phyloP scores from a whole-genome alignment of 1,140 invertebrate genomes.

The Drosophila repletoides region DNA sequence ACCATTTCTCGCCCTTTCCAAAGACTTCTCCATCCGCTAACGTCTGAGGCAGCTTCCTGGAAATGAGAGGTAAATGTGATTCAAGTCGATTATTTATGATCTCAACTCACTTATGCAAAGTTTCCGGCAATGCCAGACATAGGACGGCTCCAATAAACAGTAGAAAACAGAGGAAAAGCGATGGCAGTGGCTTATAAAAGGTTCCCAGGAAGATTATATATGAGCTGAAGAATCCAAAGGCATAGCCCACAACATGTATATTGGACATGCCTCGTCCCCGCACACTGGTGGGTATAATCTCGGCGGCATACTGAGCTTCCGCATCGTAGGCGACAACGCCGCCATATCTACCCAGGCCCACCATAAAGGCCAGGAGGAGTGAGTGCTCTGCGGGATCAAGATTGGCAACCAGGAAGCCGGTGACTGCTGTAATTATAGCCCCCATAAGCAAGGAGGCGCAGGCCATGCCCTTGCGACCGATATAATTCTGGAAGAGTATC shows the following conservation, averaged over 20 bases:
- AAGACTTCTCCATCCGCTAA: slow-evolving; percentile 85
- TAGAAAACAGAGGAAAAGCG: slow-evolving; percentile 84
- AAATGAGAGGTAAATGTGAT: neutral
- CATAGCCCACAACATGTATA: slow-evolving; percentile 84
- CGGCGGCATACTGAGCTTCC: slow-evolving; percentile 86
- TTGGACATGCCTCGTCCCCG: slow-evolving; percentile 84
- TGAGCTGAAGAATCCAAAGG: slow-evolving; percentile 73
- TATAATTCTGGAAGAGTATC: slow-evolving; percentile 84
- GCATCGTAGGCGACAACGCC: slow-evolving; percentile 86
- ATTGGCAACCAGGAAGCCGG: slow-evolving; percentile 74
- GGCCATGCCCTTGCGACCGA: slow-evolving; percentile 85
- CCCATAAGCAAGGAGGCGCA: slow-evolving; percentile 83
- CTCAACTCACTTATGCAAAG: slow-evolving; percentile 82
- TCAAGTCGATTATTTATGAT: neutral
- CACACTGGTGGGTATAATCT: slow-evolving; percentile 86
- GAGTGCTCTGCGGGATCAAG: slow-evolving; percentile 50
- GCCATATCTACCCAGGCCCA: slow-evolving; percentile 85
- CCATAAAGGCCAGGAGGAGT: slow-evolving; percentile 61
- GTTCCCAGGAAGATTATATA: slow-evolving; percentile 81
- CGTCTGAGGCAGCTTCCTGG: slow-evolving; percentile 83
- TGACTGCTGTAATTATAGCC: slow-evolving; percentile 83
- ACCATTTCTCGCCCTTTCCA: slow-evolving; percentile 83
- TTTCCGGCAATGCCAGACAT: slow-evolving; percentile 86
- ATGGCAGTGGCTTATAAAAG: slow-evolving; percentile 83
- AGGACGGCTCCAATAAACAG: slow-evolving; percentile 84